Evolutionary conservation across 2,888 invertebrate species (phyloP).

Genomic region (Eristalinus aeneus): DNA sequence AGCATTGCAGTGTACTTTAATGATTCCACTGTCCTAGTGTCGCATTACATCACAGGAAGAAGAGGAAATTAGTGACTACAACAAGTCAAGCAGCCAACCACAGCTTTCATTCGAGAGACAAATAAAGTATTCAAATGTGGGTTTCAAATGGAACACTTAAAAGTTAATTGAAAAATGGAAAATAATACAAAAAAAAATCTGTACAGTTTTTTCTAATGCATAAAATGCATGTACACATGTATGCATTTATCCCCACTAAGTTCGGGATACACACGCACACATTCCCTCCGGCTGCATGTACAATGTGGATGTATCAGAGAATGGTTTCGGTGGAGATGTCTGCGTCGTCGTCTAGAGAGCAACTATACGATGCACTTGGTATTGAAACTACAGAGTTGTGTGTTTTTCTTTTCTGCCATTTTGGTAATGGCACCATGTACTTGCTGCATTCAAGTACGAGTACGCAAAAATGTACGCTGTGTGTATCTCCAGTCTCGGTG

Average conservation of each 20-base stretch:
- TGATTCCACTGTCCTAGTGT: slow-evolving; percentile 6
- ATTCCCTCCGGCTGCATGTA: no score
- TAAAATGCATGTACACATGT: neutral
- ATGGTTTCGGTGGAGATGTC: neutral
- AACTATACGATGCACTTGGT: neutral
- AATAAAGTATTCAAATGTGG: slow-evolving; percentile 5
- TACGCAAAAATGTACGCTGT: slow-evolving; percentile 17
- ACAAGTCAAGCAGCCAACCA: neutral
- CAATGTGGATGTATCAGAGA: slow-evolving; percentile 9
- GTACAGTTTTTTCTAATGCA: slow-evolving; percentile 2
- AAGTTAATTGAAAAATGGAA: slow-evolving; percentile 14
- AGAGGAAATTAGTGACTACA: neutral
- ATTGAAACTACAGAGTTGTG: slow-evolving; percentile 4
- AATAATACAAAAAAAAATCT: neutral
- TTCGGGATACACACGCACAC: neutral
- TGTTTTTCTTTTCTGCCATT: neutral
- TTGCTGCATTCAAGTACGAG: slow-evolving; percentile 20
- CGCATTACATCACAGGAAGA: neutral
- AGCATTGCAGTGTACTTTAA: neutral
- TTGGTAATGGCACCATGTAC: neutral
- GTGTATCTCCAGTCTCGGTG: slow-evolving; percentile 15
- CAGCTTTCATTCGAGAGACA: neutral
- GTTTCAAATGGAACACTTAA: slow-evolving; percentile 13
- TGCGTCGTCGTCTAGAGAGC: neutral
- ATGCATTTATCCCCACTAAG: neutral